Percentiles rank a stretch among this genome's conserved stretches.
Conservation (phyloP, 2,797 vertebrate species). For the Bothrops alternatus region DNA sequence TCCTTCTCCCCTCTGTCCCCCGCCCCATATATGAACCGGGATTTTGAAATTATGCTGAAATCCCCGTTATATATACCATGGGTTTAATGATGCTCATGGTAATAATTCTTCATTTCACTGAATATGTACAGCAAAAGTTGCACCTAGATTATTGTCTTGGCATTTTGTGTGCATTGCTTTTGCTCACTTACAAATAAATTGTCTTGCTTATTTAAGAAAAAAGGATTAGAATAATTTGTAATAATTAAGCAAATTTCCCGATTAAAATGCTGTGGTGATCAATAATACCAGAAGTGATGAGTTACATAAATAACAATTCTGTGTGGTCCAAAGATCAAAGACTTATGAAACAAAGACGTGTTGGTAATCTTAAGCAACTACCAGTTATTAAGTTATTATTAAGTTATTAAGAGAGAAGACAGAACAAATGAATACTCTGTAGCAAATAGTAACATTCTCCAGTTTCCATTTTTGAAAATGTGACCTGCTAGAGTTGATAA, state of each 20-base stretch:
- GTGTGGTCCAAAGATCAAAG: slow-evolving; percentile 34
- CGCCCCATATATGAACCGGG: no score
- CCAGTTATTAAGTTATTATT: no score
- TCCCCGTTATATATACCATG: background rate
- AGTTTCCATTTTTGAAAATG: background rate
- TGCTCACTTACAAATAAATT: background rate
- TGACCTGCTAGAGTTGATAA: background rate
- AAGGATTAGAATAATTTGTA: background rate
- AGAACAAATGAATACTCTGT: background rate
- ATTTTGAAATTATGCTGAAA: background rate
- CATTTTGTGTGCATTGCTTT: background rate
- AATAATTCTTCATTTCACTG: background rate
- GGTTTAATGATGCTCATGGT: background rate
- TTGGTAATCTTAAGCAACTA: background rate
- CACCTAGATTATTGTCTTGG: background rate
- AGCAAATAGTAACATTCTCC: background rate
- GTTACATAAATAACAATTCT: background rate
- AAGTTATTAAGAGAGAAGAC: background rate
- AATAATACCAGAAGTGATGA: background rate
- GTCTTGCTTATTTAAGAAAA: background rate
- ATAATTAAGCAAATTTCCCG: slow-evolving; percentile 1
- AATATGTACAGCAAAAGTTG: background rate
- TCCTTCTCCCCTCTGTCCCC: background rate
- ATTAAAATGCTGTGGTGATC: background rate
- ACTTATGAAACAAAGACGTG: background rate